These are phyloP conservation scores for Mustela erminea DNA, from an alignment of 2,797 vertebrate species.

Conservation along the genomic window DNA sequence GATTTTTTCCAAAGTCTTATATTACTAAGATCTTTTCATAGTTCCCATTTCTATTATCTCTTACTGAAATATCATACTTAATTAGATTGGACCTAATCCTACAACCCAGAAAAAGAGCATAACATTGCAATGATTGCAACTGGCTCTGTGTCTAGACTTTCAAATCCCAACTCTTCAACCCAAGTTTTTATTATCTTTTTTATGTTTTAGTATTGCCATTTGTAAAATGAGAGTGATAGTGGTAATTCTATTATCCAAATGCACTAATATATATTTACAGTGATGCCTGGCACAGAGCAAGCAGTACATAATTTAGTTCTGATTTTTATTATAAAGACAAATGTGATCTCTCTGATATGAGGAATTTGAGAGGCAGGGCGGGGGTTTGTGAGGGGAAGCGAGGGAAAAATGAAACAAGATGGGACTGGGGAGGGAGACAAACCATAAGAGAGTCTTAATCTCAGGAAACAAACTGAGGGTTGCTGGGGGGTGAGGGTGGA, in stretches of 20 bases:
- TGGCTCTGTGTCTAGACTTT: background rate
- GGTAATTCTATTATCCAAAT: background rate
- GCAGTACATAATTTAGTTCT: background rate
- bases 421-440: no score
- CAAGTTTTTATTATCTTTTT: background rate
- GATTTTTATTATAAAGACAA: constrained; percentile 7
- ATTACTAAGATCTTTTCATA: background rate
- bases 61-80: background rate
- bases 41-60: background rate
- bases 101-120: background rate
- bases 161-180: background rate
- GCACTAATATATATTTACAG: background rate
- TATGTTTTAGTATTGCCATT: background rate
- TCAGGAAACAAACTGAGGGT: no score
- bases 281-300: background rate
- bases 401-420: no score
- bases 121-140: background rate
- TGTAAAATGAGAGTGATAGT: background rate
- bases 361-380: no score
- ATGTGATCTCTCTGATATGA: no score
- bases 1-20: background rate
- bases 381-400: no score
- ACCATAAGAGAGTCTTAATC: no score
- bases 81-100: background rate
- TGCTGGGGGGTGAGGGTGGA: no score